These are phyloP conservation scores for Poeciliopsis turrubarensis DNA, from an alignment of 2,113 vertebrate species.

Conservation along the genomic window DNA sequence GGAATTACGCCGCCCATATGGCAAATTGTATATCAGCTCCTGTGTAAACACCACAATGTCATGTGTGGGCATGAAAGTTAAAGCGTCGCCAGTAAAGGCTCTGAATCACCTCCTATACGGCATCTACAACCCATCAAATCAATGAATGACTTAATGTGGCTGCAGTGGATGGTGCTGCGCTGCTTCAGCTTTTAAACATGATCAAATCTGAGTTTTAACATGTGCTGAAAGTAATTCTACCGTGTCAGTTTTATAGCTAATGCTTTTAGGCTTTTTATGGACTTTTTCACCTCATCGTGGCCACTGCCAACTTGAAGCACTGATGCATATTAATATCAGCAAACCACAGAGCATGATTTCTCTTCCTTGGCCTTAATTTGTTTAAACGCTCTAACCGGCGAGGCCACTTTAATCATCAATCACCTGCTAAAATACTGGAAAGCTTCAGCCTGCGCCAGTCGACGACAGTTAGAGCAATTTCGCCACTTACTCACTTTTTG, in stretches of 20 bases:
- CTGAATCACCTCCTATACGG: not conserved
- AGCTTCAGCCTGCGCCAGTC: slow-evolving; percentile 36
- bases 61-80: not conserved
- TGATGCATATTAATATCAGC: slow-evolving; percentile 1
- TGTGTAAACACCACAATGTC: slow-evolving; percentile 5
- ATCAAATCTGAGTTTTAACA: slow-evolving; percentile 10
- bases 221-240: not conserved
- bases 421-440: slow-evolving; percentile 26
- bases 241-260: slow-evolving; percentile 5
- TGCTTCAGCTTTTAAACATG: slow-evolving; percentile 1
- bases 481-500: slow-evolving; percentile 72
- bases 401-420: slow-evolving; percentile 5
- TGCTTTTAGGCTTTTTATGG: not conserved
- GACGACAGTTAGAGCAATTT: slow-evolving; percentile 48
- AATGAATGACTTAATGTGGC: not conserved
- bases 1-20: slow-evolving; percentile 20
- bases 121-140: not conserved
- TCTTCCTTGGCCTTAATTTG: slow-evolving; percentile 12
- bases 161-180: not conserved
- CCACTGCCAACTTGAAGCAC: not conserved
- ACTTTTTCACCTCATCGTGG: slow-evolving; percentile 10
- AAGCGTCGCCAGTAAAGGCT: not conserved
- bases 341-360: slow-evolving; percentile 1
- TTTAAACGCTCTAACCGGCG: slow-evolving; percentile 8
- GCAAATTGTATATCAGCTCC: not conserved